A percentile compares a stretch with the other conserved stretches of the same genome.
phyloP scores from a whole-genome alignment of 92 coral and sea anemone species.

The Epizoanthus fatuus region DNA sequence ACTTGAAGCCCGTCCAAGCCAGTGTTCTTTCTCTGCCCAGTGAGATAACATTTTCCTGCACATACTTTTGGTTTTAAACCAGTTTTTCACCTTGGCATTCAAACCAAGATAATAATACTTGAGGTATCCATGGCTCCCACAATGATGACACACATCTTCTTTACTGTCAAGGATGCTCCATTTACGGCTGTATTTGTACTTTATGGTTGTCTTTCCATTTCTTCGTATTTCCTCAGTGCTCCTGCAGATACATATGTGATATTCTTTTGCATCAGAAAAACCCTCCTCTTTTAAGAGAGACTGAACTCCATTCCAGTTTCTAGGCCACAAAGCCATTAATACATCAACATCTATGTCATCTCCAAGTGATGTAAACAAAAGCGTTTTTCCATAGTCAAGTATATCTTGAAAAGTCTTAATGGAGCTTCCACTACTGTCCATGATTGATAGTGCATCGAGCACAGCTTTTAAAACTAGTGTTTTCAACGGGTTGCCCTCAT shows the following conservation, averaged over 20 bases:
- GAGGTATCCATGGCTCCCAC: conserved; percentile 72
- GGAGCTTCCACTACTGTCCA: conserved; percentile 73
- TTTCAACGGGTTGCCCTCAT: conserved; percentile 62
- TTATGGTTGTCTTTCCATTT: conserved; percentile 49
- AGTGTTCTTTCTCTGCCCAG: conserved; percentile 72
- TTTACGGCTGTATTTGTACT: conserved; percentile 59
- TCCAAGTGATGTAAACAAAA: conserved; percentile 30
- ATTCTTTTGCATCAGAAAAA: conserved; percentile 68
- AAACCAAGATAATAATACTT: conserved; percentile 79
- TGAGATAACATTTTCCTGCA: conserved; percentile 70
- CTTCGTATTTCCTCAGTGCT: conserved; percentile 39
- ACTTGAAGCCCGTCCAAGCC: conserved; percentile 49
- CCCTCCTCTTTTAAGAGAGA: conserved; percentile 76
- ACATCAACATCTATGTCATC: conserved; percentile 65
- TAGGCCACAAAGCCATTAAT: conserved; percentile 77
- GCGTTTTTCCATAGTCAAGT: conserved; percentile 70
- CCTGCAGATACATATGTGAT: conserved; percentile 71
- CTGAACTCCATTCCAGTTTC: conserved; percentile 78
- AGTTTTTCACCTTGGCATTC: conserved; percentile 67
- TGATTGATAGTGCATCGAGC: conserved; percentile 72
- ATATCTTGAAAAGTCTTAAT: conserved; percentile 84
- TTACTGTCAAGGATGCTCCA: conserved; percentile 64
- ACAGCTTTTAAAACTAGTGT: conserved; percentile 79
- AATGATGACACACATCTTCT: conserved; percentile 52
- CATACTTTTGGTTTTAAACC: conserved; percentile 66